A percentile compares a stretch with the other conserved stretches of the same genome.
Conservation (phyloP, 2,888 invertebrate species). For the Conops quadrifasciatus region DNA sequence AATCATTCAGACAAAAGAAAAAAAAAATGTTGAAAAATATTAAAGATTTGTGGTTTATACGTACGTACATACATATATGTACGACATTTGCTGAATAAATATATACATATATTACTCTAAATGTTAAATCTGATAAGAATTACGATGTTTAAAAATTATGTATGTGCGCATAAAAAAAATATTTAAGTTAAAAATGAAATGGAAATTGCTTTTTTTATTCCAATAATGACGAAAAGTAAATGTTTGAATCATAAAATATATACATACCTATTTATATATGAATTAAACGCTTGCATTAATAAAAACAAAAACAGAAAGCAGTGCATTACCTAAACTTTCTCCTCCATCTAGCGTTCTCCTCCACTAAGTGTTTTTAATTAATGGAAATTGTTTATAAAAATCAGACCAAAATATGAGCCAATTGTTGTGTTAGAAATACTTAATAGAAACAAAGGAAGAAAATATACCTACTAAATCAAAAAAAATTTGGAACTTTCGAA, state of each 20-base stretch:
- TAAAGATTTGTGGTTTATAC: constrained; percentile 35
- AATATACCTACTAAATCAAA: too few species aligned
- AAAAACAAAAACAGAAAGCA: constrained; percentile 29
- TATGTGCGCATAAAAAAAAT: constrained; percentile 24
- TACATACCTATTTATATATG: too few species aligned
- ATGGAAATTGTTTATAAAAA: too few species aligned
- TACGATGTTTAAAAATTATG: constrained; percentile 39
- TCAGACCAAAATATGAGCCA: too few species aligned
- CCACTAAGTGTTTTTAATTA: too few species aligned
- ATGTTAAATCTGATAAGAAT: background rate
- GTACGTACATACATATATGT: constrained; percentile 40
- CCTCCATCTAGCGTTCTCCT: background rate
- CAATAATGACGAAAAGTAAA: too few species aligned
- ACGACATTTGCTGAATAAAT: constrained; percentile 27
- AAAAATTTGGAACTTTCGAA: too few species aligned
- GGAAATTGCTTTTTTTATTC: constrained; percentile 26
- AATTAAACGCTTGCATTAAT: too few species aligned
- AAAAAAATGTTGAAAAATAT: constrained; percentile 24
- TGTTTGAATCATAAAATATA: too few species aligned
- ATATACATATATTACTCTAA: constrained; percentile 31
- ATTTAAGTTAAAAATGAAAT: constrained; percentile 31
- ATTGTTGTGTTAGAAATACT: too few species aligned
- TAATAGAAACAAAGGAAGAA: too few species aligned
- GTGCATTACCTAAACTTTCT: constrained; percentile 1
- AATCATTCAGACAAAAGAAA: constrained; percentile 23